phyloP scores from a whole-genome alignment of 2,113 vertebrate genomes.

The Ptilonorhynchus violaceus region DNA sequence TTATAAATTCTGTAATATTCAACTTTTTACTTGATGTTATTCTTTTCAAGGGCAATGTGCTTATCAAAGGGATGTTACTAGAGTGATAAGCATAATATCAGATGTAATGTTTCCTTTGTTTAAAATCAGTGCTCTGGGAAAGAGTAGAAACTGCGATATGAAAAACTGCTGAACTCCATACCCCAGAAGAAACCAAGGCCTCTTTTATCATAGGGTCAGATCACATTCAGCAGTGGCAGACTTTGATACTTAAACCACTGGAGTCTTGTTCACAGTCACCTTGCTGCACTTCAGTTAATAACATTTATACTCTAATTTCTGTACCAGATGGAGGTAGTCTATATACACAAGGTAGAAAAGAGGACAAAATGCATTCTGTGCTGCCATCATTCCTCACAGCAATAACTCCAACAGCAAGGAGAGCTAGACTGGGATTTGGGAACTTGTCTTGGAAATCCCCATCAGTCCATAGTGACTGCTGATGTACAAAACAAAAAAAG shows the following conservation, averaged over 20 bases:
- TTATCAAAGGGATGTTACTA: not conserved
- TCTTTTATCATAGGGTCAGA: conserved; percentile 10
- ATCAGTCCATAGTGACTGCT: not conserved
- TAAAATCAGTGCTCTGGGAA: not conserved
- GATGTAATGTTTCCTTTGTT: not conserved
- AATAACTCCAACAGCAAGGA: not conserved
- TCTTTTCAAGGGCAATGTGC: not conserved
- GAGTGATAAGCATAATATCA: not conserved
- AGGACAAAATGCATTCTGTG: not conserved
- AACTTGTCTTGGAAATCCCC: not conserved
- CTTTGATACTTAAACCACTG: conserved; percentile 18
- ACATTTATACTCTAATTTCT: not conserved
- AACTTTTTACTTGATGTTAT: not conserved
- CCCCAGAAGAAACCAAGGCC: not conserved
- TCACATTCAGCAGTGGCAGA: not conserved
- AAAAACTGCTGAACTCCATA: not conserved
- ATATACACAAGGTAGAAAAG: not conserved
- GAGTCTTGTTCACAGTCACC: not conserved
- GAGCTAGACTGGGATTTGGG: not conserved
- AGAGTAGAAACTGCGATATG: not conserved
- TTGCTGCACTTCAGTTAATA: not conserved
- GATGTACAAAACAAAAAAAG: not conserved
- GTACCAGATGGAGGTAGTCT: not conserved
- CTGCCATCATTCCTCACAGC: not conserved
- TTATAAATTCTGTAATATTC: not conserved